Evolutionary conservation across 2,888 invertebrate genomes (phyloP), one percentile per base, ranked within the genome.

Genomic region (Dynastes maya): DNA sequence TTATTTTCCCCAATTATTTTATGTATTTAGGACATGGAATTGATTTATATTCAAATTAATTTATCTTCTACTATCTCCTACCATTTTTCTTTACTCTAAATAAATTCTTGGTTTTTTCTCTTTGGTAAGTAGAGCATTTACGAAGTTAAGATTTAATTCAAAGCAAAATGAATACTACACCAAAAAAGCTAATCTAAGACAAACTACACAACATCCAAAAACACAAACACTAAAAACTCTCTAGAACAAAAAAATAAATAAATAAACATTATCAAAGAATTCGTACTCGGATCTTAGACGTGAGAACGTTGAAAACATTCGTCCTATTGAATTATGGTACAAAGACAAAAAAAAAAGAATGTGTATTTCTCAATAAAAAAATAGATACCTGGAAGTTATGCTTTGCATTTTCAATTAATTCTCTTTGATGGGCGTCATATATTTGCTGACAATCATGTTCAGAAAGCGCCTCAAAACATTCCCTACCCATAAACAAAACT

Each of bases 351-450:
- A 68, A 49, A 27, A 5, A 67, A 3, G n/a, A 67, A 68, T 40
- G 13, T 40, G 68, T 45, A 68, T 49, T 68, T 68, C 16, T 8
- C 37, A 45, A 63, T 45, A 65, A 76, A 67, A 67, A 51, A 72
- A 64, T 63, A 78, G 72, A 67, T 80, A 94, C 94, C 90, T 97
- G 96, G 87, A 98, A 95, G 89, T 97, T 97, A 82, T 95, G 95
- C 88, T 96, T 96, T 68, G 97, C 97, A 85, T 95, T 93, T 84
- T 96, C 94, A 86, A 96, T 95, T 82, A 97, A 94, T 86, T 96
- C 96, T 84, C 95, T 91, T 90, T 98, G 98, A 89, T 98, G 97
- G 83, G 95, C 94, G 84, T 98, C 97, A 88, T 98, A 98, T 83
- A 98, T 97, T 85, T 95, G 92, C 86, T 96, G 95, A 85, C 96